A percentile compares a stretch with the other conserved stretches of the same genome.
phyloP scores from a whole-genome alignment of 2,113 vertebrate species.

The Cariama cristata region DNA sequence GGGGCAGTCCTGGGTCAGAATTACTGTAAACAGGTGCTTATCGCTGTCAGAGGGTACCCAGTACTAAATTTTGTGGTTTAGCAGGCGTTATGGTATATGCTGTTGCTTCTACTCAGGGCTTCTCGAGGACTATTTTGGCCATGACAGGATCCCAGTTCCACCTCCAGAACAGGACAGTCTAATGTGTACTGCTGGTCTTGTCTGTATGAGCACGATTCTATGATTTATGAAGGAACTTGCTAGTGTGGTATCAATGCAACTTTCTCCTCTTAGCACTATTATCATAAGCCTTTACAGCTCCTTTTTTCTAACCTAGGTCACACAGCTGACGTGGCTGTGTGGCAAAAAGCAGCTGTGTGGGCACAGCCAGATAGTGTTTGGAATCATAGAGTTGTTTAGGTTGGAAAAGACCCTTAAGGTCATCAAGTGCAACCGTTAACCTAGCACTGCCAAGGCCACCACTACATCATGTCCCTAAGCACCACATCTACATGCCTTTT shows the following conservation, averaged over 20 bases:
- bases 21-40: fast-evolving
- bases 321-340: background rate
- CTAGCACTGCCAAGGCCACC: background rate
- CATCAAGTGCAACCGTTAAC: background rate
- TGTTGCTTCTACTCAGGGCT: background rate
- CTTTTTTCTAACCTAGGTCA: background rate
- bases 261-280: background rate
- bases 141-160: background rate
- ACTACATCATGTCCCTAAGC: background rate
- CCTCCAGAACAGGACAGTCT: background rate
- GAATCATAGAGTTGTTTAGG: background rate
- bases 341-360: background rate
- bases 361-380: background rate
- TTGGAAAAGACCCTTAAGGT: background rate
- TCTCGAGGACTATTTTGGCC: background rate
- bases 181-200: background rate
- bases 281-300: background rate
- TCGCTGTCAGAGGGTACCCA: background rate
- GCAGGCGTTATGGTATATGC: background rate
- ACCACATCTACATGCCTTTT: fast-evolving
- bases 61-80: background rate
- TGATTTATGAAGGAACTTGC: background rate
- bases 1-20: background rate
- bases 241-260: background rate
- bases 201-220: background rate